These are phyloP conservation scores for Sthenelais limicola DNA, from an alignment of 2,888 invertebrate species.

Conservation along the genomic window DNA sequence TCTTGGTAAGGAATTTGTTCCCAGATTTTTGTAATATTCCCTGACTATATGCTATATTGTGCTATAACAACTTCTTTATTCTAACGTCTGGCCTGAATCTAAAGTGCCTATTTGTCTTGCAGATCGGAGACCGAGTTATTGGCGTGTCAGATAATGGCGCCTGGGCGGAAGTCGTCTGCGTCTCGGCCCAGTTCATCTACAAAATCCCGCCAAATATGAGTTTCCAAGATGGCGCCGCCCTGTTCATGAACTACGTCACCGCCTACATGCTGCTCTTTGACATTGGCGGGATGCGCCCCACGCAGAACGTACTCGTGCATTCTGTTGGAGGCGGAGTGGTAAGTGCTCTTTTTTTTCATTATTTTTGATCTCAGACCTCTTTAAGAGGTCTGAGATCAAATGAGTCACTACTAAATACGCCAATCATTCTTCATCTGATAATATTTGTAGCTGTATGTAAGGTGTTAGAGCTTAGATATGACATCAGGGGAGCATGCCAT, in stretches of 20 bases:
- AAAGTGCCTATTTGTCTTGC: slow-evolving; percentile 41
- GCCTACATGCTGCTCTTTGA: slow-evolving; percentile 90
- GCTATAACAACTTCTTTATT: too few species aligned
- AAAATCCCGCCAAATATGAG: slow-evolving; percentile 81
- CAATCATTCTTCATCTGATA: too few species aligned
- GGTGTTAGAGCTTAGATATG: too few species aligned
- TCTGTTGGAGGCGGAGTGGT: slow-evolving; percentile 91
- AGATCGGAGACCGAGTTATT: slow-evolving; percentile 78
- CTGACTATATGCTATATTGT: too few species aligned
- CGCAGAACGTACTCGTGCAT: slow-evolving; percentile 86
- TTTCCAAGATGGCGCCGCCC: slow-evolving; percentile 85
- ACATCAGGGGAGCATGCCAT: too few species aligned
- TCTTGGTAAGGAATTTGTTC: too few species aligned
- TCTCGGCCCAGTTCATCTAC: slow-evolving; percentile 86
- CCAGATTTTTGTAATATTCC: too few species aligned
- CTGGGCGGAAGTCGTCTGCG: slow-evolving; percentile 88
- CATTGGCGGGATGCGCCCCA: slow-evolving; percentile 83
- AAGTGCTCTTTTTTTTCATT: slow-evolving; percentile 73
- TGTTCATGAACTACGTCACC: slow-evolving; percentile 89
- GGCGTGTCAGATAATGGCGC: slow-evolving; percentile 88
- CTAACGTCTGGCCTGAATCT: too few species aligned
- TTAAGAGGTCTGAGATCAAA: too few species aligned
- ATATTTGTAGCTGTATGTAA: too few species aligned
- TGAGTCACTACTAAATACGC: too few species aligned
- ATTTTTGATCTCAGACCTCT: neutral